phyloP scores from a whole-genome alignment of 2,888 invertebrate genomes.

The Iphiclides podalirius region DNA sequence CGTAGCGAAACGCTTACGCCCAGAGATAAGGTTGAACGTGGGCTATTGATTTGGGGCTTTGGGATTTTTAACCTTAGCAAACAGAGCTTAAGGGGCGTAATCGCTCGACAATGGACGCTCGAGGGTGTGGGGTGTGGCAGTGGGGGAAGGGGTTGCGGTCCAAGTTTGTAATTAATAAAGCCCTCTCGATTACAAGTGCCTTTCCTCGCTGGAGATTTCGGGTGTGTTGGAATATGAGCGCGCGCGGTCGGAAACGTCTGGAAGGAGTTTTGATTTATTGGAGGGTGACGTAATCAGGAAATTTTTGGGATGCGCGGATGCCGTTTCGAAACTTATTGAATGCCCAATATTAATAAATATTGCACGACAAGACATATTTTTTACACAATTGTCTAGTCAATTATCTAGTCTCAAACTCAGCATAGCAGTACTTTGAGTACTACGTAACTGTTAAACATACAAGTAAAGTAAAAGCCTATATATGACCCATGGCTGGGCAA shows the following conservation, averaged over 20 bases:
- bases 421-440: no score
- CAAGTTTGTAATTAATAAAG: conserved; percentile 79
- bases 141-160: conserved; percentile 60
- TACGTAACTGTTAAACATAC: no score
- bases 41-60: conserved; percentile 44
- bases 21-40: conserved; percentile 71
- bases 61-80: conserved; percentile 65
- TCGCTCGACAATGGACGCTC: conserved; percentile 42
- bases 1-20: conserved; percentile 60
- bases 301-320: no score
- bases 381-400: no score
- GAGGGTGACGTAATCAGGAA: no score
- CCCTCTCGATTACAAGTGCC: conserved; percentile 78
- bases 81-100: conserved; percentile 55
- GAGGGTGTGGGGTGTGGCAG: conserved; percentile 27
- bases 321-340: no score
- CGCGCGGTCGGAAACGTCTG: conserved; percentile 25
- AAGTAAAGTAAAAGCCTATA: no score
- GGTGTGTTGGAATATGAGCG: conserved; percentile 35
- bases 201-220: conserved; percentile 62
- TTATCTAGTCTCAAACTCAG: no score
- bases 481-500: no score
- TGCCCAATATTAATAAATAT: no score
- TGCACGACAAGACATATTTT: no score
- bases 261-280: conserved; percentile 18